Base-by-base conservation (phyloP, 1,140 invertebrate genomes). In the Micrasema longulum region DNA sequence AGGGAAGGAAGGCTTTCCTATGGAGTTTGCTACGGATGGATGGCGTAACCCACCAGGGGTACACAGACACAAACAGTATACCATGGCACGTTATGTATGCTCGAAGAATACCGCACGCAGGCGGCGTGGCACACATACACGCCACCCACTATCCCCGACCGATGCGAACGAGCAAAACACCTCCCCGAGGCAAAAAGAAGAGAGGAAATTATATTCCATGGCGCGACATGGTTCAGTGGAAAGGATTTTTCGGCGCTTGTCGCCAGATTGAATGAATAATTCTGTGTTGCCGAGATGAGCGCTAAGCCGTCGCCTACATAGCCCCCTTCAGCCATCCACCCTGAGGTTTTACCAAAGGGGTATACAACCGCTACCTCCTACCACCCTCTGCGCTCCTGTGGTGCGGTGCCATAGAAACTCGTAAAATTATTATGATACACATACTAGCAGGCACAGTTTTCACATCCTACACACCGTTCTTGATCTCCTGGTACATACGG, bases 391-490 rank as follows among this genome's bases (percentile, higher is more conserved):
- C 36, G 36, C 53, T 60, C 67, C 53, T 50, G 64, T 38, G 64
- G 64, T 52, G 31, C 64, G 60, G 48, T 55, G 36, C 65, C 65
- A 68, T 68, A 68, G 65, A 62, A 69, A 69, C 67, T 69, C 67
- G 55, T 69, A 69, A 69, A 69, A 69, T 69, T 69, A 69, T 69
- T 69, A 53, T 60, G 55, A 69, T 69, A 60, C 50, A 50, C 26
- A 69, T 47, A 64, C 20, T 20, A 31, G 14, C 35, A 31, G 57
- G 38, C 31, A 35, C 57, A 43, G 31, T 20, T 31, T 62, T 62
- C 38, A 20, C 57, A 62, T 35, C 2, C 38, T 35, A 35, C 18
- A 43, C 18, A 62, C 11, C 57, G 22, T 43, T 62, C 38, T 14
- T 62, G 35, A 62, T 62, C 57, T 62, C 35, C 50, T 52, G 35